Evolutionary conservation across 2,797 vertebrate genomes (phyloP).

Genomic region (Psittacula derbiana): DNA sequence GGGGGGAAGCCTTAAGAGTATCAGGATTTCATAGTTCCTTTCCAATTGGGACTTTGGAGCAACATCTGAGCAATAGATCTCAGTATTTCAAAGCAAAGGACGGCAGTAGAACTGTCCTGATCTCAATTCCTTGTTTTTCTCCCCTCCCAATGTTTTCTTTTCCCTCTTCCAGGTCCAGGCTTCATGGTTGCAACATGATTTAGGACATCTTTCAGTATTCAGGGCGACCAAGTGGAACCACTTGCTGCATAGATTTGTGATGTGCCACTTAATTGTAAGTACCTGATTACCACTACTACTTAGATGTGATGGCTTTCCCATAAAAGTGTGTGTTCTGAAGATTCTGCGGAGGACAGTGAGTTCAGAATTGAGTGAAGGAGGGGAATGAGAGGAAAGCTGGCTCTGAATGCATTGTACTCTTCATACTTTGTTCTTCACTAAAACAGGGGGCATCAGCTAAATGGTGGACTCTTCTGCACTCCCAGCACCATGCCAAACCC

Average conservation of each 20-base stretch:
- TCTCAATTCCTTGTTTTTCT: background rate
- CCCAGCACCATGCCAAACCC: slow-evolving; percentile 82
- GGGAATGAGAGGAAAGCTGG: background rate
- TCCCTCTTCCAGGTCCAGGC: slow-evolving; percentile 69
- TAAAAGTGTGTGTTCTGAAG: fast-evolving
- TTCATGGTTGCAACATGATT: slow-evolving; percentile 79
- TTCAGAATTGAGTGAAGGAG: background rate
- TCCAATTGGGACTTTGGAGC: background rate
- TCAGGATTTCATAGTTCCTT: background rate
- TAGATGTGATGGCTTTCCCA: background rate
- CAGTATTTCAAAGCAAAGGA: background rate
- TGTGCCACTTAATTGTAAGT: slow-evolving; percentile 78
- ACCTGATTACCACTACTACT: background rate
- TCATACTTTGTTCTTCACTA: background rate
- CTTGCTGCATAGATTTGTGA: slow-evolving; percentile 77
- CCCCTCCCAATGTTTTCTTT: background rate
- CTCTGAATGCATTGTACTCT: background rate
- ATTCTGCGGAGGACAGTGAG: background rate
- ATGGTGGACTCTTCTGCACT: slow-evolving; percentile 82
- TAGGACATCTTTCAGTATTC: slow-evolving; percentile 79
- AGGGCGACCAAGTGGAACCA: slow-evolving; percentile 53
- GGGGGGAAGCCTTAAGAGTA: background rate
- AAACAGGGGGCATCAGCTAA: slow-evolving; percentile 77
- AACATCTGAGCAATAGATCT: background rate
- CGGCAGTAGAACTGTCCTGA: background rate